phyloP scores from a whole-genome alignment of 2,888 invertebrate species.

The Clanis bilineata region DNA sequence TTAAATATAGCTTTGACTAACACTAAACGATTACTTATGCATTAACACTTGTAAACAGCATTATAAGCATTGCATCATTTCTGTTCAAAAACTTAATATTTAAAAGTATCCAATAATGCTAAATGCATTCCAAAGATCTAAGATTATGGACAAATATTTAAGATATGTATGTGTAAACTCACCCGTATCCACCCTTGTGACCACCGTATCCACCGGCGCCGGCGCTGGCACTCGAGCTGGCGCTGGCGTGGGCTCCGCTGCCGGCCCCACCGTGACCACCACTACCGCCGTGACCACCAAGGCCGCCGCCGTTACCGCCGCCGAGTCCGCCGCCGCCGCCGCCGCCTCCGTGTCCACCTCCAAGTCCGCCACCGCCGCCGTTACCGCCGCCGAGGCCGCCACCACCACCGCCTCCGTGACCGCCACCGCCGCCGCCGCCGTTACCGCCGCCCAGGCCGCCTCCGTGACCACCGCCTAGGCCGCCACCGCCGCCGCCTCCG shows the following conservation, averaged over 20 bases:
- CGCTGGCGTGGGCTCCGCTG: slow-evolving; percentile 31
- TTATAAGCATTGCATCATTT: too few species aligned
- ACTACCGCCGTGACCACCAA: slow-evolving; percentile 32
- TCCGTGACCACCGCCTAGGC: slow-evolving; percentile 20
- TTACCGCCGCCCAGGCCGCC: slow-evolving; percentile 16
- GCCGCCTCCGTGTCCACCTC: slow-evolving; percentile 19
- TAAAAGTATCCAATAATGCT: too few species aligned
- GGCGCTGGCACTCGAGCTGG: slow-evolving; percentile 30
- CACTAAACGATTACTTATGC: too few species aligned
- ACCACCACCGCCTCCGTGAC: slow-evolving; percentile 24
- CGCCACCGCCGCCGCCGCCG: slow-evolving; percentile 18
- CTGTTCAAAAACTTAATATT: too few species aligned
- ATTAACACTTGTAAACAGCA: too few species aligned
- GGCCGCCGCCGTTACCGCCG: slow-evolving; percentile 37
- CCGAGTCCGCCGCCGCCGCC: slow-evolving; percentile 36
- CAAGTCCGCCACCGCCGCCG: slow-evolving; percentile 24
- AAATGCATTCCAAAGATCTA: too few species aligned
- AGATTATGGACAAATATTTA: too few species aligned
- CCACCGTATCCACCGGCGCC: slow-evolving; percentile 28
- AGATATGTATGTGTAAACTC: slow-evolving; percentile 24
- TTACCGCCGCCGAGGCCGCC: slow-evolving; percentile 33
- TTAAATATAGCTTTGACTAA: too few species aligned
- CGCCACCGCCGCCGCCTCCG: slow-evolving; percentile 41
- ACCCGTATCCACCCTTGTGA: slow-evolving; percentile 51
- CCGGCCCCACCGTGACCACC: slow-evolving; percentile 28